A percentile compares a stretch with the other conserved stretches of the same genome.
Conservation (phyloP, 2,113 vertebrate genomes). For the Apodemus sylvaticus region DNA sequence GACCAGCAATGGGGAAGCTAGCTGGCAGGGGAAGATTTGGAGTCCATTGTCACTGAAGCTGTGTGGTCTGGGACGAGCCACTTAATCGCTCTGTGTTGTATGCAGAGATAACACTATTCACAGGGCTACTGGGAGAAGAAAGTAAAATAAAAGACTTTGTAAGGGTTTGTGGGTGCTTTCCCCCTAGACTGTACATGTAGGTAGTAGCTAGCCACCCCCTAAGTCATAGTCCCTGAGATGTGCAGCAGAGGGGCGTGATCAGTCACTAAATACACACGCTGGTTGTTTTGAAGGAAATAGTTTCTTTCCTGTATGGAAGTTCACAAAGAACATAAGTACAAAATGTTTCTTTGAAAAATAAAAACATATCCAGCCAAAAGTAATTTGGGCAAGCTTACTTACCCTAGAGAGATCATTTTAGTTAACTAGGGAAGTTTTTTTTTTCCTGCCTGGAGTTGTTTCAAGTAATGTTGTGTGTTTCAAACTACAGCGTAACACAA, state of each 20-base stretch:
- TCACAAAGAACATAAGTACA: slow-evolving; percentile 10
- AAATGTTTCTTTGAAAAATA: slow-evolving; percentile 48
- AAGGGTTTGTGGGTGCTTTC: not conserved
- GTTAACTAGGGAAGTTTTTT: not conserved
- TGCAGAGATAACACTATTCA: not conserved
- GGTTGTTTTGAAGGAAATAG: slow-evolving; percentile 49
- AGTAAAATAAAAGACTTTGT: not conserved
- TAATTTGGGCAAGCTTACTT: not conserved
- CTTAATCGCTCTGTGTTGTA: accelerated
- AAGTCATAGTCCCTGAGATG: not conserved
- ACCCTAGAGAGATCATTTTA: not conserved
- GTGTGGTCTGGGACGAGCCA: not conserved
- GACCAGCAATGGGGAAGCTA: not conserved
- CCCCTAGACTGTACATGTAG: not conserved
- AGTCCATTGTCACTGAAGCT: not conserved
- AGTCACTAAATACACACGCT: slow-evolving; percentile 24
- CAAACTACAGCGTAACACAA: not conserved
- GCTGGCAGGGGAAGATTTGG: too few relatives aligned
- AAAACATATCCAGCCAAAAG: not conserved
- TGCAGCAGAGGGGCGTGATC: not conserved
- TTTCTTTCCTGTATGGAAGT: slow-evolving; percentile 55
- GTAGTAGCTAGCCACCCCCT: not conserved
- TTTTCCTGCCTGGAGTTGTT: not conserved
- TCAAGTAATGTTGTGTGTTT: not conserved
- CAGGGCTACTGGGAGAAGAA: not conserved